Evolutionary conservation across 2,888 invertebrate genomes (phyloP).

Genomic region (Ormyrus labotus): DNA sequence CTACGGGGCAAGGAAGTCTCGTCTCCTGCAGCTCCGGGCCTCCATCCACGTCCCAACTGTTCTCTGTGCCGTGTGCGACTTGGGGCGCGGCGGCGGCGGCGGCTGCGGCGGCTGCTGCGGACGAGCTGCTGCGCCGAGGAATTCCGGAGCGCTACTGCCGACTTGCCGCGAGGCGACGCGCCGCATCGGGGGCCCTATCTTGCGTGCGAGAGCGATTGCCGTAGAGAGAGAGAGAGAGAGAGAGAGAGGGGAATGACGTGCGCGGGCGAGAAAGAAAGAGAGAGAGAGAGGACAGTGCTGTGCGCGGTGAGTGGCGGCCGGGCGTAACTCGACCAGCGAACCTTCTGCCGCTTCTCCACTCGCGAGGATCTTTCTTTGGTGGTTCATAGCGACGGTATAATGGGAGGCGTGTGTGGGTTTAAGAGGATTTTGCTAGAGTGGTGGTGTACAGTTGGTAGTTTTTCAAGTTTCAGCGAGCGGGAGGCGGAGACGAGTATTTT

Average conservation of each 20-base stretch:
- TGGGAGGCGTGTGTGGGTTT: too few species aligned
- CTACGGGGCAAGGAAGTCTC: neutral
- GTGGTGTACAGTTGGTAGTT: too few species aligned
- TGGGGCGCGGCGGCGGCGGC: too few species aligned
- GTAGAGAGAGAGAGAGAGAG: too few species aligned
- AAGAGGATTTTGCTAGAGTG: too few species aligned
- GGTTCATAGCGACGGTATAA: too few species aligned
- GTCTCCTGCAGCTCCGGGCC: neutral
- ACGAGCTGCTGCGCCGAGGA: conserved; percentile 17
- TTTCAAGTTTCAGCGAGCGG: too few species aligned
- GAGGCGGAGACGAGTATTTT: too few species aligned
- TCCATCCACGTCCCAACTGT: neutral
- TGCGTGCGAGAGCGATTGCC: neutral
- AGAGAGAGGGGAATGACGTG: too few species aligned
- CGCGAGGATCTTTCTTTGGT: neutral
- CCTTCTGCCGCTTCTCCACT: neutral
- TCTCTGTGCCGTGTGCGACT: neutral
- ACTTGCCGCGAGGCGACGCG: neutral
- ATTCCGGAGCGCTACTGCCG: conserved; percentile 31
- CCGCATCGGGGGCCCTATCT: neutral
- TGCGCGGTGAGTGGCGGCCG: too few species aligned
- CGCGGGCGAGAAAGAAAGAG: neutral
- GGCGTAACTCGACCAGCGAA: too few species aligned
- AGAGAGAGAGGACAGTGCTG: neutral
- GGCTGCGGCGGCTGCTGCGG: too few species aligned